These are phyloP conservation scores for Cotesia congregata DNA, from an alignment of 2,888 invertebrate genomes.

Conservation along the genomic window DNA sequence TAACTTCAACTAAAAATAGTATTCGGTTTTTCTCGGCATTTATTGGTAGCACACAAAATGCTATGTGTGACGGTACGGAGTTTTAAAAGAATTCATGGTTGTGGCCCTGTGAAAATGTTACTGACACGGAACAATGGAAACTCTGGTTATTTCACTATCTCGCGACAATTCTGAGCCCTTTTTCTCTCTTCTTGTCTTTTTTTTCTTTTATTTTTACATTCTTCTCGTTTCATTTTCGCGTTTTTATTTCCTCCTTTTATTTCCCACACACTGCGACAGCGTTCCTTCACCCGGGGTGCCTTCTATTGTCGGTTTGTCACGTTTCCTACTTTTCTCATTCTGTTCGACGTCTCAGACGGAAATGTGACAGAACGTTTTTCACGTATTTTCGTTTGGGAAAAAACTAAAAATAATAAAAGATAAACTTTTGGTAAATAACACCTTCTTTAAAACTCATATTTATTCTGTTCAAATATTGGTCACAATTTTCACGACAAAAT, in stretches of 20 bases:
- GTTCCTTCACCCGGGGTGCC: background rate
- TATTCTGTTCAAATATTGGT: background rate
- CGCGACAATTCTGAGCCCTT: conserved; percentile 7
- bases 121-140: conserved; percentile 25
- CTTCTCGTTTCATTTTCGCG: background rate
- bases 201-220: conserved; percentile 9
- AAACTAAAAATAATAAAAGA: background rate
- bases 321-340: conserved; percentile 22
- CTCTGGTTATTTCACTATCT: conserved; percentile 23
- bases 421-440: background rate
- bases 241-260: background rate
- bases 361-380: conserved; percentile 28
- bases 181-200: background rate
- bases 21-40: background rate
- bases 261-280: background rate
- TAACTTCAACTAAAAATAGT: background rate
- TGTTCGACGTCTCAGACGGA: conserved; percentile 25
- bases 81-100: background rate
- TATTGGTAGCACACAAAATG: background rate
- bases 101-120: conserved; percentile 4
- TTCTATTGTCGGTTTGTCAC: conserved; percentile 21
- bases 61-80: background rate
- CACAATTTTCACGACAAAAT: background rate
- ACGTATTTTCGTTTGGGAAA: conserved; percentile 17
- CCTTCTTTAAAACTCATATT: background rate